A percentile compares a stretch with the other conserved stretches of the same genome.
These are phyloP conservation scores for Cecropterus lyciades DNA, from an alignment of 1,140 invertebrate genomes.

Conservation along the genomic window DNA sequence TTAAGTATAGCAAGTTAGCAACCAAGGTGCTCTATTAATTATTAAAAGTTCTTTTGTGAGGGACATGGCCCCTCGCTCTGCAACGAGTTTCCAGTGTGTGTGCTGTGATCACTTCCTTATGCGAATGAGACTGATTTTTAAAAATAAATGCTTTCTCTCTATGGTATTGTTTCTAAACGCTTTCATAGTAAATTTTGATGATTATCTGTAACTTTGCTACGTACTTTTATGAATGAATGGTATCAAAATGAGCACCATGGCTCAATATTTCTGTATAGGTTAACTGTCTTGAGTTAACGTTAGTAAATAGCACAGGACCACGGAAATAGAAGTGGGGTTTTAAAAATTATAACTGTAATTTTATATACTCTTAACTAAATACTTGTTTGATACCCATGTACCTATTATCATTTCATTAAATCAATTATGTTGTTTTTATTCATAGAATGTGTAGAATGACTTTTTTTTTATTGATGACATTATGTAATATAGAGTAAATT, in stretches of 20 bases:
- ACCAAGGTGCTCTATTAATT: conserved; percentile 80
- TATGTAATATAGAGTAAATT: conserved; percentile 76
- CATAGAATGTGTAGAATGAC: too few species aligned
- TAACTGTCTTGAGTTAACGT: conserved; percentile 20
- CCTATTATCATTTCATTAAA: conserved; percentile 53
- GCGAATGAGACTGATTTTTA: conserved; percentile 84
- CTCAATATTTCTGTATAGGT: conserved; percentile 28
- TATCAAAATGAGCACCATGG: conserved; percentile 31
- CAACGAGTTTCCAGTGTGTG: conserved; percentile 83
- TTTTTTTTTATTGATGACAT: conserved; percentile 76
- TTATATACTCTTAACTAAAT: conserved; percentile 56
- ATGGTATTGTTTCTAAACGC: conserved; percentile 68
- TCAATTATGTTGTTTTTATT: conserved; percentile 67
- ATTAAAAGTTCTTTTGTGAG: conserved; percentile 68
- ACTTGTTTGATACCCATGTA: conserved; percentile 60
- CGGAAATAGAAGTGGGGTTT: conserved; percentile 26
- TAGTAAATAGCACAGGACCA: conserved; percentile 34
- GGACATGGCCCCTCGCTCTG: conserved; percentile 75
- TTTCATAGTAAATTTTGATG: conserved; percentile 46
- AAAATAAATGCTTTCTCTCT: conserved; percentile 73
- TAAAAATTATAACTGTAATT: conserved; percentile 40
- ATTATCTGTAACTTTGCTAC: conserved; percentile 37
- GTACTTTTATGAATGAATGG: conserved; percentile 37
- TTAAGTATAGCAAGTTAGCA: conserved; percentile 78
- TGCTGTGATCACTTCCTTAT: conserved; percentile 84